Evolutionary conservation across 2,113 vertebrate species (phyloP).

Genomic region (Pseudorhombus dupliciocellatus): DNA sequence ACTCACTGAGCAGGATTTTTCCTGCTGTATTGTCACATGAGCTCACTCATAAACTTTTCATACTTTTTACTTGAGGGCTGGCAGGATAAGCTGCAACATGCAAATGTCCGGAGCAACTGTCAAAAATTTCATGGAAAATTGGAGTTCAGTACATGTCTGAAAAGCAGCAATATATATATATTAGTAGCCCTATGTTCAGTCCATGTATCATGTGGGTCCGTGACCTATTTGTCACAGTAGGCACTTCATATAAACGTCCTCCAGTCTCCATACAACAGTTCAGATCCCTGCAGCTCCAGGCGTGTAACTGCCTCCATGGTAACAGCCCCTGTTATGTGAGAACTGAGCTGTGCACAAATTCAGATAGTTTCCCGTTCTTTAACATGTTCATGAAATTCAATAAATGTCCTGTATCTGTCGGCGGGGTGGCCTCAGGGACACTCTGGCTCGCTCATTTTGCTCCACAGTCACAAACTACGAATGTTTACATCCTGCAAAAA

Average conservation of each 20-base stretch:
- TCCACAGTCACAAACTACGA: background rate
- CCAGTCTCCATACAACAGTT: background rate
- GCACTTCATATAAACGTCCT: background rate
- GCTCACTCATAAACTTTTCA: too few relatives aligned
- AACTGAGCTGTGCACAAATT: background rate
- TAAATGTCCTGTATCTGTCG: background rate
- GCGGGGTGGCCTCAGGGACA: slow-evolving; percentile 3
- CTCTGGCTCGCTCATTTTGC: background rate
- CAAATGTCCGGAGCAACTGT: too few relatives aligned
- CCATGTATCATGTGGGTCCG: background rate
- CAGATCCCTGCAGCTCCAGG: background rate
- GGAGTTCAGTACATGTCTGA: too few relatives aligned
- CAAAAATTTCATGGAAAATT: too few relatives aligned
- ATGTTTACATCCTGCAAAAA: background rate
- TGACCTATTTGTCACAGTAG: background rate
- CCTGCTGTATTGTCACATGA: too few relatives aligned
- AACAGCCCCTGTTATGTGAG: background rate
- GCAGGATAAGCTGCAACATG: too few relatives aligned
- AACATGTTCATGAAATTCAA: slow-evolving; percentile 2
- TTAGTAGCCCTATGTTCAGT: background rate
- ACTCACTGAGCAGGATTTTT: too few relatives aligned
- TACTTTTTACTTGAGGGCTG: too few relatives aligned
- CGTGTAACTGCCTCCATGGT: background rate
- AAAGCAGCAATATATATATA: background rate
- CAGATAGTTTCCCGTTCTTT: background rate